Conservation (phyloP, 2,888 invertebrate species). For the Tuta absoluta region DNA sequence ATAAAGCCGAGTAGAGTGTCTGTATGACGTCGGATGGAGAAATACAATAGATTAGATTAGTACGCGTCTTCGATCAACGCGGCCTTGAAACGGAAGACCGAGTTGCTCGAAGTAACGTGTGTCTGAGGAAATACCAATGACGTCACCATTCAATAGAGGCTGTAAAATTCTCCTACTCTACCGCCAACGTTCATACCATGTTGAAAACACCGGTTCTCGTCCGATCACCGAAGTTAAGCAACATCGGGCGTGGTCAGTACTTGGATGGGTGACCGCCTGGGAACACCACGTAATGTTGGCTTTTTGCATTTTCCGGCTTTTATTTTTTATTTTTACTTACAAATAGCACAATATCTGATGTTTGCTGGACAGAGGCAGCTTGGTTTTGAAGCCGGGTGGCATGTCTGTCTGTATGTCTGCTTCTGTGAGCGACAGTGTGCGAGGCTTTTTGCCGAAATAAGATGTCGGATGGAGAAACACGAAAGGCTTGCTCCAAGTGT, state of each 20-base stretch:
- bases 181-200: conserved; percentile 61
- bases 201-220: conserved; percentile 63
- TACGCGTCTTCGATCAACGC: no score
- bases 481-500: conserved; percentile 93
- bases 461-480: conserved; percentile 95
- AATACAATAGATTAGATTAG: no score
- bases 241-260: conserved; percentile 62
- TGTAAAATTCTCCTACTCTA: not conserved
- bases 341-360: conserved; percentile 95
- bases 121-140: no score
- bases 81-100: no score
- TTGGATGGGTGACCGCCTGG: conserved; percentile 59
- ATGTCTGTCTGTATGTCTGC: conserved; percentile 85
- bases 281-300: no score
- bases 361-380: conserved; percentile 87
- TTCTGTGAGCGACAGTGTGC: conserved; percentile 88
- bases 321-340: conserved; percentile 75
- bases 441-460: conserved; percentile 91
- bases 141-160: no score
- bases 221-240: conserved; percentile 64
- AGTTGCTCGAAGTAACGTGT: no score
- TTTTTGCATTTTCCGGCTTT: conserved; percentile 36
- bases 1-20: no score
- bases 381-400: conserved; percentile 84
- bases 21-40: no score